Evolutionary conservation across 2,888 invertebrate genomes (phyloP), one percentile per base, ranked within the genome.

Genomic region (Aphidius colemani): DNA sequence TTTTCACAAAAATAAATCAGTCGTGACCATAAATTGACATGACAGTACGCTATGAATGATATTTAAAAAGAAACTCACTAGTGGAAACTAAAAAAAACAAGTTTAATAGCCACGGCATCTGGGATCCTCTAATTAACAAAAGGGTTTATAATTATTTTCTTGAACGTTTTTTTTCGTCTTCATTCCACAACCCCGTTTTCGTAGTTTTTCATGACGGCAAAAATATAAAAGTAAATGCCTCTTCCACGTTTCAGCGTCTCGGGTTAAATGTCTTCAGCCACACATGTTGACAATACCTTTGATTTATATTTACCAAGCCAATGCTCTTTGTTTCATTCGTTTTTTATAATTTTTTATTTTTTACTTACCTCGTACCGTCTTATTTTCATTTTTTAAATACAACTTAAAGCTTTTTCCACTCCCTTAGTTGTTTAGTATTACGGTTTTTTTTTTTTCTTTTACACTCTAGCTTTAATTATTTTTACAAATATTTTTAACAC

Each of bases 121-220:
- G 78, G 74, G 76, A 75, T 75, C 74, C 71, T 64, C 76, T 76
- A 81, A 82, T 82, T 82, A 81, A 81, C 78, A 75, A 77, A 80
- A 80, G 80, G 80, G 79, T 81, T 74, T 61, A 61, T 53, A 61
- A 61, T 60, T 44, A 45, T 56, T 61, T 58, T 48, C n/a, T 64
- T 61, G 53, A 58, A 45, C 18, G 53, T 63, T 59, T 60, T 63
- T 18, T 41, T 73, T 73, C n/a, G n/a, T 68, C 68, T 69, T 67
- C 55, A 56, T 65, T 66, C 65, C 61, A 55, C 65, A 61, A 59
- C 65, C 67, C 61, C 67, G 45, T 56, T 55, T 46, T 40, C 40
- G 63, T 60, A n/a, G n/a, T 61, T 46, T 56, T 55, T 50, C 67
- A 62, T 53, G 62, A 63, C 49, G 39, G 58, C 44, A 46, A 44